A percentile compares a stretch with the other conserved stretches of the same genome.
Conservation (phyloP, 2,888 invertebrate species). For the Acanthococcus lagerstroemiae region DNA sequence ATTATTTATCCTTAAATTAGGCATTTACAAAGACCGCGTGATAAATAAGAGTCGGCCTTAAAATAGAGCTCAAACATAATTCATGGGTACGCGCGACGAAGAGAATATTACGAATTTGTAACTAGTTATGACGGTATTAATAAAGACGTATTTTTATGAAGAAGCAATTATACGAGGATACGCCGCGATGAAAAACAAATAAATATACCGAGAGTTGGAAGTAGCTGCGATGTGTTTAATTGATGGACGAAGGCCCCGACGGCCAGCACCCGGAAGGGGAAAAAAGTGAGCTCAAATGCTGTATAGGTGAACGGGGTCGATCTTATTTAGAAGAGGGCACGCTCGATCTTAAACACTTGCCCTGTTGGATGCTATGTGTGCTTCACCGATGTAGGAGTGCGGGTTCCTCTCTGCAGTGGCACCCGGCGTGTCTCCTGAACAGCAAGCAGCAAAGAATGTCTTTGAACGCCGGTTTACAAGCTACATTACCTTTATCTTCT, state of each 20-base stretch:
- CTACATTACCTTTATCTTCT: constrained; percentile 25
- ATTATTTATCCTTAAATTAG: constrained; percentile 19
- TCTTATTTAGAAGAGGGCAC: no score
- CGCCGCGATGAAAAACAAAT: constrained; percentile 26
- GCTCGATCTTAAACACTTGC: no score
- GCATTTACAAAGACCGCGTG: not conserved
- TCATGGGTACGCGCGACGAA: no score
- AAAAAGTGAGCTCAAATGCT: no score
- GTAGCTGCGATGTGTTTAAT: constrained; percentile 19
- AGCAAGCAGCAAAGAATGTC: constrained; percentile 12
- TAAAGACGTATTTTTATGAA: constrained; percentile 14
- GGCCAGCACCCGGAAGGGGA: not conserved
- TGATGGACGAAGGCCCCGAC: constrained; percentile 10
- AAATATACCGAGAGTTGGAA: constrained; percentile 13
- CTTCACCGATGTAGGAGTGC: no score
- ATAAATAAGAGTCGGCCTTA: not conserved
- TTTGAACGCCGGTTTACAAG: constrained; percentile 24
- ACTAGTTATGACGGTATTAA: constrained; percentile 26
- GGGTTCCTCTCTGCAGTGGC: not conserved
- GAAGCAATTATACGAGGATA: constrained; percentile 15
- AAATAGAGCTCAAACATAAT: not conserved
- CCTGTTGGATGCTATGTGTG: no score
- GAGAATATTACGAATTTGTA: constrained; percentile 18
- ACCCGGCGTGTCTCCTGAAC: not conserved
- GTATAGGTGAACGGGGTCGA: no score